Evolutionary conservation across 1,140 invertebrate species (phyloP), one percentile per base, ranked within the genome.

Genomic region (Magallana ariakensis): DNA sequence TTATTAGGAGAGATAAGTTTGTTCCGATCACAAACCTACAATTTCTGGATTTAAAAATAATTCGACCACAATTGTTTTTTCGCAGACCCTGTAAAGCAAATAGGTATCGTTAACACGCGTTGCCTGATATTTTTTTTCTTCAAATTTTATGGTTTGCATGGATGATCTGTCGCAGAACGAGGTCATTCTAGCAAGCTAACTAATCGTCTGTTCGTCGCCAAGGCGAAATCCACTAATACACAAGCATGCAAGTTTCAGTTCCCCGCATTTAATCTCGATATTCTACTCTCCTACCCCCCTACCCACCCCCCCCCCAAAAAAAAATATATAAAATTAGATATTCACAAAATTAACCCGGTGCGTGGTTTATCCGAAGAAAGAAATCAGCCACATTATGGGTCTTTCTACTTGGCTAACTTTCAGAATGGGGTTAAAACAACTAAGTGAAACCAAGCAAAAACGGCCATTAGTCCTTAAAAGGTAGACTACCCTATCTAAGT

Each of bases 21-120:
- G 66, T 75, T 75, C 66, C 33, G 66, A 26, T 75, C 19, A 75
- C 11, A 75, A 75, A 75, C 22, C 66, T 13, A 26, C 66, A 75
- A 26, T 75, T 33, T 75, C 13, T 26, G 10, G 66, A 75, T 75
- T 75, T 75, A 75, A 75, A 46, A 46, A 46, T 46, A 75, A 75
- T 13, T 70, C 66, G 33, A 22, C 66, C 22, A 26, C 66, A 75
- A 75, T 75, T 75, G 66, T 75, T 75, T 75, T 75, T 19, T 75
- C 22, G 2, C 8, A 75, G 33, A 26, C 33, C 66, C 66, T 75
- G 66, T 75, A 33, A 75, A 75, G 11, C 33, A 75, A 26, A 26
- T 11, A 46, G 22, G 22, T 75, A 75, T 75, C 66, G 13, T 19
- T 75, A 75, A 75, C 66, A 26, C 22, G 66, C 66, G 33, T 46